Base-by-base conservation (phyloP, 2,113 vertebrate genomes). In the Ciconia stormi region DNA sequence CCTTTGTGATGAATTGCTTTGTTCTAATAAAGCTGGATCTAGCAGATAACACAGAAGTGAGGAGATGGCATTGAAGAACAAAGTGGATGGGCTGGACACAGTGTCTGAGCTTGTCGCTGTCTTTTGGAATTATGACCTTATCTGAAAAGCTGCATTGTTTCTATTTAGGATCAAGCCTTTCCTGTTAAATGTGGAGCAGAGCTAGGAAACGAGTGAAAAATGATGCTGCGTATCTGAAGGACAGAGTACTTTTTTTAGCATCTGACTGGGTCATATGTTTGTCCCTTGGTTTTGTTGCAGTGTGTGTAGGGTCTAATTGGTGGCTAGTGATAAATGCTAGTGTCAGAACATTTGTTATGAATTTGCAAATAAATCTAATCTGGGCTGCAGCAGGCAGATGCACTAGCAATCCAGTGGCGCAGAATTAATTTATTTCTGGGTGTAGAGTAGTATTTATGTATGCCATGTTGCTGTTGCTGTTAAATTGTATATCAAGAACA, bases 301-400 rank as follows among this genome's bases (percentile, higher is more conserved):
- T 4, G 10, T 66, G 47, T 4, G 3, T 63, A 58, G 70, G 59
- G 72, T 86, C 84, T 95, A 30, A 67, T 77, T 58, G 95, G 63
- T 87, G 83, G 34, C 46, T 7, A 3, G 71, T 91, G 94, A 97
- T 93, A 95, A 96, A 94, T 85, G 82, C 49, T 67, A 8, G 67
- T 95, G 97, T 93, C 94, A 86, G 91, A 66, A 29, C 56, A 27
- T 87, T 91, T 56, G 92, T 65, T 83, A 82, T 7, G 79, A 84
- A 95, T 92, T 89, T 94, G 95, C 89, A 95, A 86, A 93, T 96
- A 76, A 94, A 96, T 86, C 53, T 82, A 55, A 47, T 90, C 78
- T 59, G 71, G 63, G 72, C 84, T 76, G 74, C 79, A 87, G 65
- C 46, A 55, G 65, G 47, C 65, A 82, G 79, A 36, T 69, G 76